phyloP scores from a whole-genome alignment of 2,113 vertebrate species.

The Zapornia atra region DNA sequence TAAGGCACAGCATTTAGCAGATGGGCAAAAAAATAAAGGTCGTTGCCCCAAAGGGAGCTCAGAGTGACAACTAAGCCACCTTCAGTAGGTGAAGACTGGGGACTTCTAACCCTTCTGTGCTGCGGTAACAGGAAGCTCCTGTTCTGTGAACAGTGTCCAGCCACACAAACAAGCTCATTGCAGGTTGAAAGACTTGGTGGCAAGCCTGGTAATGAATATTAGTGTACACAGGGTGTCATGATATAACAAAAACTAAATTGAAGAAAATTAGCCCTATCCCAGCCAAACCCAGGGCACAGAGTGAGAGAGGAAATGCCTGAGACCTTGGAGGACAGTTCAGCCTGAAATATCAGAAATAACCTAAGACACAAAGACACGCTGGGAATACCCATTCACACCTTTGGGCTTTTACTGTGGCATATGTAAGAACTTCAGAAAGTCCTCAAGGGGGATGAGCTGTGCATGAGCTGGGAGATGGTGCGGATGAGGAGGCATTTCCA shows the following conservation, averaged over 20 bases:
- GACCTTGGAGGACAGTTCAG: background rate
- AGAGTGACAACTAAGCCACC: background rate
- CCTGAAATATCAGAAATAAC: background rate
- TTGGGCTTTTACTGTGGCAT: accelerated
- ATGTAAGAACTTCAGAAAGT: background rate
- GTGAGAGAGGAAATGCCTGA: background rate
- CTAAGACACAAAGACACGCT: background rate
- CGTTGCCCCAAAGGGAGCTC: background rate
- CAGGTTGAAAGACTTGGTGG: background rate
- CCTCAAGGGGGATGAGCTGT: background rate
- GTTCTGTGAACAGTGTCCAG: background rate
- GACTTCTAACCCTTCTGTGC: accelerated
- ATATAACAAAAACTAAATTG: too few relatives aligned
- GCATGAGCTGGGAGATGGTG: background rate
- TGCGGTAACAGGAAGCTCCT: background rate
- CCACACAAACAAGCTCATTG: accelerated
- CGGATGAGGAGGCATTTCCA: background rate
- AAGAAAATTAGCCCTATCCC: too few relatives aligned
- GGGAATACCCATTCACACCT: accelerated
- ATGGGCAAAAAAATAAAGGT: background rate
- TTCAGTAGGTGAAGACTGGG: background rate
- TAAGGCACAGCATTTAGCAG: background rate
- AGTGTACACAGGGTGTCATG: background rate
- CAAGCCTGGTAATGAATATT: background rate
- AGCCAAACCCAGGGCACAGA: background rate